These are phyloP conservation scores for Staurois parvus DNA, from an alignment of 2,797 vertebrate genomes.

Conservation along the genomic window DNA sequence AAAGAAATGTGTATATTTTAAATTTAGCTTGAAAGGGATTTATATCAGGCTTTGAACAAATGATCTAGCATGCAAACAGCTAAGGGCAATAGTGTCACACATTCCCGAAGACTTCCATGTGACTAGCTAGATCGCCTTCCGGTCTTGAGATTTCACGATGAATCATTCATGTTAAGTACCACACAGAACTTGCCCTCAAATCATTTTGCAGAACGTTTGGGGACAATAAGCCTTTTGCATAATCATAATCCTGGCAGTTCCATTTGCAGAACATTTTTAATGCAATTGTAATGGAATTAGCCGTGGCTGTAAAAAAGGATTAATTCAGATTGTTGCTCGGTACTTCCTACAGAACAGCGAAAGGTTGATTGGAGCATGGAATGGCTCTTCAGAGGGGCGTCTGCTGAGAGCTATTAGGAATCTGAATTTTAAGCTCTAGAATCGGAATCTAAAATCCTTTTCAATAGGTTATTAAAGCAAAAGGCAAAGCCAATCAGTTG, in stretches of 20 bases:
- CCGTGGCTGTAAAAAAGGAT: slow-evolving; percentile 59
- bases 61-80: slow-evolving; percentile 30
- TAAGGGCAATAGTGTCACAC: slow-evolving; percentile 34
- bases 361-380: slow-evolving; percentile 57
- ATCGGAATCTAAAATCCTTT: slow-evolving; percentile 57
- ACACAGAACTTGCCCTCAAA: slow-evolving; percentile 41
- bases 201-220: slow-evolving; percentile 33
- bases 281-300: slow-evolving; percentile 62
- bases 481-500: slow-evolving; percentile 56
- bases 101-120: slow-evolving; percentile 29
- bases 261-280: slow-evolving; percentile 59
- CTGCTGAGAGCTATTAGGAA: slow-evolving; percentile 61
- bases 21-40: slow-evolving; percentile 2
- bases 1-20: not conserved
- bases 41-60: slow-evolving; percentile 23
- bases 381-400: slow-evolving; percentile 52
- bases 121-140: slow-evolving; percentile 29
- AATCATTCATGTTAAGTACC: slow-evolving; percentile 45
- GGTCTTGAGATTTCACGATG: slow-evolving; percentile 48
- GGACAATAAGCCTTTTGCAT: slow-evolving; percentile 57
- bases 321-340: slow-evolving; percentile 53
- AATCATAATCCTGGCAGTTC: slow-evolving; percentile 59
- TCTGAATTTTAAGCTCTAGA: slow-evolving; percentile 58
- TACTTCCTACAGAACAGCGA: slow-evolving; percentile 47
- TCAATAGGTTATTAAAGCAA: slow-evolving; percentile 60